Base-by-base conservation (phyloP, 2,797 vertebrate genomes). In the Mus minutoides region DNA sequence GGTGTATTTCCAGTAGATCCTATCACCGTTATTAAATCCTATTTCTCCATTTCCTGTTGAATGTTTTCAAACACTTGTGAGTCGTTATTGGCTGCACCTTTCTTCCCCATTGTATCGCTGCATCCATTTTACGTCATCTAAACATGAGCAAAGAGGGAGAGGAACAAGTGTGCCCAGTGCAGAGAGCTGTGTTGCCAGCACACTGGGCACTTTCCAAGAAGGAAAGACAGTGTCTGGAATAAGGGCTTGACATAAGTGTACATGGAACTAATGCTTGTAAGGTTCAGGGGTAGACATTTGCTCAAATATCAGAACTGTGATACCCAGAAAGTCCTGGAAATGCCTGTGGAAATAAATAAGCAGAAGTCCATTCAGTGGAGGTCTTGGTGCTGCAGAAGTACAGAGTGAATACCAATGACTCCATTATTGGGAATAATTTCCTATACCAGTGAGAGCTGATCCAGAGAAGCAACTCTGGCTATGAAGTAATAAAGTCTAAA, bases 401-500 rank as follows among this genome's bases (percentile, higher is more conserved):
- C 75, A 17, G 10, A 71, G 54, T 1, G 49, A 95, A 96, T 94
- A 58, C 75, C 82, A 96, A 85, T 90, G 89, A 93, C 58, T 49
- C 19, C 71, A 31, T 96, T 94, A 79, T 67, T 1, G 0, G 60
- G 71, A 97, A n/a, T 69, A 77, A 94, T 86, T 94, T 92, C 29
- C 52, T 88, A 37, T 62, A 43, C 54, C 71, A 49, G 54, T 37
- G 76, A 58, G 79, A 91, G 60, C 88, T 97, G 75, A 46, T 82
- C 76, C 73, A 78, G 88, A 78, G 80, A 94, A 88, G n/a, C 80
- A 94, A 85, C 40, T 96, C 92, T 96, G 89, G 82, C 94, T 79
- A 26, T 90, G 76, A 97, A 97, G 96, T 97, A 97, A 95, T 97
- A 96, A 95, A 96, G 90, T 56, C 86, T 94, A 86, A 96, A 95